phyloP scores from a whole-genome alignment of 2,113 vertebrate species.

The Melanostigma gelatinosum region DNA sequence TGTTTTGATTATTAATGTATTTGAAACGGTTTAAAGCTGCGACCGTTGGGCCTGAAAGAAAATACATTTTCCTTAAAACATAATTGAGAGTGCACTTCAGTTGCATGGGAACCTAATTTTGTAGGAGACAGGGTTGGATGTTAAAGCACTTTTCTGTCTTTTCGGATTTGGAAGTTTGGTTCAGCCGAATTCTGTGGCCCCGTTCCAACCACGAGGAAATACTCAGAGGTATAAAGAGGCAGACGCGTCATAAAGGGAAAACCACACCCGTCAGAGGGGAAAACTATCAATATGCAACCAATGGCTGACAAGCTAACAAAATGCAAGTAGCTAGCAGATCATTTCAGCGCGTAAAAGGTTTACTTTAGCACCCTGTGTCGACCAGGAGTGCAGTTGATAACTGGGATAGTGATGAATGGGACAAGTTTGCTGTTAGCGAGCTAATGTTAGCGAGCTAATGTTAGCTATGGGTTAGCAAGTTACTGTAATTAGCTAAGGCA shows the following conservation, averaged over 20 bases:
- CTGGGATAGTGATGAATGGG: not conserved
- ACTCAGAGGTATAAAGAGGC: not conserved
- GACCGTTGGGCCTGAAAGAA: no score
- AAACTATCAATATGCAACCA: not conserved
- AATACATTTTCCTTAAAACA: no score
- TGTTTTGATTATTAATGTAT: no score
- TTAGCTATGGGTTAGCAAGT: not conserved
- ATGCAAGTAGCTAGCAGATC: not conserved
- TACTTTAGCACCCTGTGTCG: not conserved
- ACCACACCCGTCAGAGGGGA: not conserved
- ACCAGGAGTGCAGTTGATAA: not conserved
- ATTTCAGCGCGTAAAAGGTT: not conserved
- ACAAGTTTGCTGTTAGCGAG: not conserved
- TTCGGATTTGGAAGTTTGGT: not conserved
- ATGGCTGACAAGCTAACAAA: not conserved
- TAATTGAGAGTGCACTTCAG: no score
- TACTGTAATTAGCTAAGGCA: slow-evolving; percentile 5
- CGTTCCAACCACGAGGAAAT: not conserved
- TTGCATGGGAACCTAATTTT: not conserved
- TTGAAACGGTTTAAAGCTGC: no score
- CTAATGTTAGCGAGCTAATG: not conserved
- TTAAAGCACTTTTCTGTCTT: not conserved
- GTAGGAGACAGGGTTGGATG: not conserved
- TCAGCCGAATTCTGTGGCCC: not conserved
- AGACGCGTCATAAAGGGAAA: not conserved